Evolutionary conservation across 2,113 vertebrate genomes (phyloP).

Genomic region (Gopherus evgoodei): DNA sequence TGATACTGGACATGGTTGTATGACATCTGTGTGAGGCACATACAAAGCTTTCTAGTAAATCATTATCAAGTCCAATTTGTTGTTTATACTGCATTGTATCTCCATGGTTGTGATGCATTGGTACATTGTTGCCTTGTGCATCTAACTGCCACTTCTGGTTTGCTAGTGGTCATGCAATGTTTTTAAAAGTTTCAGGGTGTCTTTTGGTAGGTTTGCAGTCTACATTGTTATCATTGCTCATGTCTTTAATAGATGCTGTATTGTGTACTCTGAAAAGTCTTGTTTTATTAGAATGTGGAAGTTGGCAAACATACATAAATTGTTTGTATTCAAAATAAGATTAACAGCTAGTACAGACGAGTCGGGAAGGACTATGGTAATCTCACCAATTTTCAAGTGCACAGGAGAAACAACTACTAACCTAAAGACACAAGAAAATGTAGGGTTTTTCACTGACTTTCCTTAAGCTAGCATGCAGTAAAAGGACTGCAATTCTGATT

Average conservation of each 20-base stretch:
- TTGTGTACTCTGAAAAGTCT: conserved; percentile 23
- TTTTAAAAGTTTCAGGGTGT: conserved; percentile 36
- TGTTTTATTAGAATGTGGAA: conserved; percentile 36
- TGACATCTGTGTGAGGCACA: background rate
- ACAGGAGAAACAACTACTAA: background rate
- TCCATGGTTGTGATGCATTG: conserved; percentile 36
- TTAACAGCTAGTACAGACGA: background rate
- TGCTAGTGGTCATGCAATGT: conserved; percentile 12
- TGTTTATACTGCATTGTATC: conserved; percentile 32
- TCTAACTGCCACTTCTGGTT: conserved; percentile 17
- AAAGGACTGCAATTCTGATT: background rate
- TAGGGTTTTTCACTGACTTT: background rate
- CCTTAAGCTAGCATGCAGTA: background rate
- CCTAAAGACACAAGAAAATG: background rate
- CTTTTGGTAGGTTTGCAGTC: conserved; percentile 6
- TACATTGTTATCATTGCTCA: background rate
- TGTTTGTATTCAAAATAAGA: conserved; percentile 28
- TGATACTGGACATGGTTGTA: background rate
- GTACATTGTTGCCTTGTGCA: conserved; percentile 51
- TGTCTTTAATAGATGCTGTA: conserved; percentile 18
- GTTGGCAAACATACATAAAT: conserved; percentile 20
- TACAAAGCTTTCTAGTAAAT: conserved; percentile 31
- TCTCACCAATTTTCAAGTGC: background rate
- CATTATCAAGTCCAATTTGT: conserved; percentile 46
- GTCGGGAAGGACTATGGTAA: background rate